phyloP scores from a whole-genome alignment of 2,113 vertebrate genomes.

The Gallinago paraguaiae region DNA sequence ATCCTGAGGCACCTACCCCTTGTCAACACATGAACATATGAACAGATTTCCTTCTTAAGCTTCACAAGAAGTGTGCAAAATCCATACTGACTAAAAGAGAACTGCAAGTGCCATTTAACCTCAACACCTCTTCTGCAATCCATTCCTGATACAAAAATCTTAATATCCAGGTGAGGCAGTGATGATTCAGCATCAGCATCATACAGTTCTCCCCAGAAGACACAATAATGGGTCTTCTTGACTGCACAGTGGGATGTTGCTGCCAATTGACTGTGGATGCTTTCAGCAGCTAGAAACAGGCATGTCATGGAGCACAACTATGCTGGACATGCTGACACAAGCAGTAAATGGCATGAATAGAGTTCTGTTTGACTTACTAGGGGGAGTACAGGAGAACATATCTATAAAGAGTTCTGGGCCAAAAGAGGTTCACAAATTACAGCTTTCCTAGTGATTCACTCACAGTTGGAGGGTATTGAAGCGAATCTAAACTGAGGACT shows the following conservation, averaged over 20 bases:
- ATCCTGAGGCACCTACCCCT: background rate
- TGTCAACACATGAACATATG: background rate
- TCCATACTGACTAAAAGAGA: background rate
- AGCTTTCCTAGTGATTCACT: background rate
- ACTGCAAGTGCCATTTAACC: background rate
- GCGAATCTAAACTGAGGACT: background rate
- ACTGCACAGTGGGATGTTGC: too few species aligned
- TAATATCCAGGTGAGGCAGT: background rate
- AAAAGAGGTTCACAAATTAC: background rate
- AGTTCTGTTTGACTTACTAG: background rate
- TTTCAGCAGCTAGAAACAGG: background rate
- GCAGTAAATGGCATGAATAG: background rate
- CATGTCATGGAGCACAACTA: background rate
- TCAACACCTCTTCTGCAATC: background rate
- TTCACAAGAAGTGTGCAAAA: background rate
- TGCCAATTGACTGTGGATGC: background rate
- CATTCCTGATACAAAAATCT: background rate
- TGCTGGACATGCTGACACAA: background rate
- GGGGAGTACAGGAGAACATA: background rate
- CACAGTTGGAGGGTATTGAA: background rate
- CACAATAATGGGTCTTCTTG: background rate
- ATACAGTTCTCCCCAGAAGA: background rate
- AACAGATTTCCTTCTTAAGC: background rate
- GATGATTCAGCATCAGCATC: background rate
- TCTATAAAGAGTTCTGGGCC: background rate